Conservation (phyloP, 2,888 invertebrate genomes). For the Hyppa rectilinea region DNA sequence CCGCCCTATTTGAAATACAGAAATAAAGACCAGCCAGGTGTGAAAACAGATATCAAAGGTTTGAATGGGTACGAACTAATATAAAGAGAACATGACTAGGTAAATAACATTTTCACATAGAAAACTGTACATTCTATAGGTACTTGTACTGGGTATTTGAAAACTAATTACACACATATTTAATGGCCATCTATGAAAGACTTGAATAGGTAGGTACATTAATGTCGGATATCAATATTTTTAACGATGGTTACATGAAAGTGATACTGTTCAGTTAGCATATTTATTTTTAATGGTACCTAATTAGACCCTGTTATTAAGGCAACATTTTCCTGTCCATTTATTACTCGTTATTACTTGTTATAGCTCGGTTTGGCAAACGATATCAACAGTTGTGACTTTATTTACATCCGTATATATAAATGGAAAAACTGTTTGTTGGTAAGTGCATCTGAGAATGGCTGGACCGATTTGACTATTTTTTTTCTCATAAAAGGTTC, state of each 20-base stretch:
- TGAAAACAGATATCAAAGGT: constrained; percentile 47
- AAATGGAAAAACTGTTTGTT: too few relatives aligned
- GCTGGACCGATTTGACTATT: too few relatives aligned
- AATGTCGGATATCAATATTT: background rate
- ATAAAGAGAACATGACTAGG: constrained; percentile 6
- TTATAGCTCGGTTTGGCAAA: background rate
- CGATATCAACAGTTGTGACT: too few relatives aligned
- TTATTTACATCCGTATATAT: too few relatives aligned
- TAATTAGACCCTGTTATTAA: background rate
- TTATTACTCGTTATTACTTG: too few relatives aligned
- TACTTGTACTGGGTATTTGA: background rate
- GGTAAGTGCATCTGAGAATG: too few relatives aligned
- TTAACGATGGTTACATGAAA: background rate
- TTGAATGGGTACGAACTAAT: constrained; percentile 2
- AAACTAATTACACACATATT: background rate
- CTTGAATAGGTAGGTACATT: too few relatives aligned
- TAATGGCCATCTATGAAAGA: background rate
- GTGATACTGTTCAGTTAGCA: background rate
- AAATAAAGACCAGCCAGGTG: constrained; percentile 41
- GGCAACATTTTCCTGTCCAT: background rate
- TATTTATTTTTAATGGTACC: background rate
- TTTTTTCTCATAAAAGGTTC: too few relatives aligned
- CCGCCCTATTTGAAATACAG: background rate
- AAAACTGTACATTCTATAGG: constrained; percentile 7
- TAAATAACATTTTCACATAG: constrained; percentile 26